A percentile compares a stretch with the other conserved stretches of the same genome.
Evolutionary conservation across 2,113 vertebrate species (phyloP).

Genomic region (Heliornis fulica): DNA sequence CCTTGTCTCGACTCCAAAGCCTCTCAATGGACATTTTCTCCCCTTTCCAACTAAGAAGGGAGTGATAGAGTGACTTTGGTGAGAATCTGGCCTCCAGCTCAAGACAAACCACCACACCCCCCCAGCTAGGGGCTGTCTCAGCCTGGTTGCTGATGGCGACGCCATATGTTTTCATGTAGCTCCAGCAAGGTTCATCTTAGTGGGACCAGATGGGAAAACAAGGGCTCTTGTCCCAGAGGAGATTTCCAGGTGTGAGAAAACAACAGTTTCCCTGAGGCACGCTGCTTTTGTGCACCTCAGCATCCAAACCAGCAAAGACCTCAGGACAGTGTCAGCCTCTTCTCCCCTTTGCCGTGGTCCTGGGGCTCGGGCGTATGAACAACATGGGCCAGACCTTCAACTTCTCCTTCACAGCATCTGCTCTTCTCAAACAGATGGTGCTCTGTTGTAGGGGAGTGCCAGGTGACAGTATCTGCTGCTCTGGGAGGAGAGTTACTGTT

Average conservation of each 20-base stretch:
- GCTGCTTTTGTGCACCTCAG: background rate
- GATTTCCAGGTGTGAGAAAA: background rate
- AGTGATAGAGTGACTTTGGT: too few relatives aligned
- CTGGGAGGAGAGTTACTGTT: background rate
- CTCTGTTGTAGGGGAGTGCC: background rate
- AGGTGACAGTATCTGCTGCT: background rate
- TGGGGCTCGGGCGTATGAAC: accelerated
- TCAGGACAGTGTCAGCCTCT: background rate
- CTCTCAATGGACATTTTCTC: too few relatives aligned
- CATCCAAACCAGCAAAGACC: accelerated
- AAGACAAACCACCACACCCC: too few relatives aligned
- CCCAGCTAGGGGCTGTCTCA: background rate
- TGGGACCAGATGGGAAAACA: background rate
- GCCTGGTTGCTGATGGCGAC: background rate
- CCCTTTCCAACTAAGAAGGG: too few relatives aligned
- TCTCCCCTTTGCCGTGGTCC: background rate
- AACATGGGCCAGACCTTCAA: background rate
- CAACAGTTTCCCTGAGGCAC: accelerated
- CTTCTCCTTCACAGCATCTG: background rate
- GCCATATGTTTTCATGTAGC: background rate
- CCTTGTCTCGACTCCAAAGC: too few relatives aligned
- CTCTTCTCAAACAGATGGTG: background rate
- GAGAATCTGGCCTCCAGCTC: too few relatives aligned
- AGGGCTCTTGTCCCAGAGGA: background rate
- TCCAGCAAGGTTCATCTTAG: background rate